Evolutionary conservation across 1,140 invertebrate species (phyloP), one percentile per base, ranked within the genome.

Genomic region (Bombus balteatus): DNA sequence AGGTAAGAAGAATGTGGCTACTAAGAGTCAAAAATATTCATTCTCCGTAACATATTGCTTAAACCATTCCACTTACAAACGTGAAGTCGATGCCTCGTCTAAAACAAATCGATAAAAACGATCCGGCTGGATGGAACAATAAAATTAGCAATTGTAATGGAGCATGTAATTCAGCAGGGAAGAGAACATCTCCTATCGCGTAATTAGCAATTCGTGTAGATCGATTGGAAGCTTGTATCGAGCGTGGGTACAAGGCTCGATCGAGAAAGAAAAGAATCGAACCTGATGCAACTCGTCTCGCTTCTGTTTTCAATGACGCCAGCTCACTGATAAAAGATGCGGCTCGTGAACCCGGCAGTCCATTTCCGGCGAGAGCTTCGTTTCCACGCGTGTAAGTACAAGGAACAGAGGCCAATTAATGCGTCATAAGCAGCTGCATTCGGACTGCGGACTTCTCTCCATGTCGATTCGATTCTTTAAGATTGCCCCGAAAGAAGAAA

Each of bases 291-390:
- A 22, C 47, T 77, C 12, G 75, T 41, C 57, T 41, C 75, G 57
- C 57, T 77, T 41, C 75, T 57, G 62, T 77, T 77, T 65, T 22
- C 75, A 77, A 77, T 62, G 57, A 41, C 22, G 75, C 57, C 37
- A 41, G 28, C 75, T 15, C n/a, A 25, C 75, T 65, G 75, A 77
- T 65, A 62, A 65, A 41, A 57, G 75, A 77, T 77, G 75, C 75
- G 75, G 28, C 37, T 62, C 75, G 75, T 41, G 37, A 77, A 41
- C 37, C 37, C 8, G 75, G 41, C 75, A 62, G 62, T 77, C 75
- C 57, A 77, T 77, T 77, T 77, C 75, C 75, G 75, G 75, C 57
- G 37, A 32, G 22, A 43, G 28, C 12, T 37, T 77, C 57, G 57
- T 77, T 77, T 59, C 57, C 39, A 77, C 57, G 57, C 37, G 57